Conservation (phyloP, 2,113 vertebrate genomes). For the Phasianus colchicus region DNA sequence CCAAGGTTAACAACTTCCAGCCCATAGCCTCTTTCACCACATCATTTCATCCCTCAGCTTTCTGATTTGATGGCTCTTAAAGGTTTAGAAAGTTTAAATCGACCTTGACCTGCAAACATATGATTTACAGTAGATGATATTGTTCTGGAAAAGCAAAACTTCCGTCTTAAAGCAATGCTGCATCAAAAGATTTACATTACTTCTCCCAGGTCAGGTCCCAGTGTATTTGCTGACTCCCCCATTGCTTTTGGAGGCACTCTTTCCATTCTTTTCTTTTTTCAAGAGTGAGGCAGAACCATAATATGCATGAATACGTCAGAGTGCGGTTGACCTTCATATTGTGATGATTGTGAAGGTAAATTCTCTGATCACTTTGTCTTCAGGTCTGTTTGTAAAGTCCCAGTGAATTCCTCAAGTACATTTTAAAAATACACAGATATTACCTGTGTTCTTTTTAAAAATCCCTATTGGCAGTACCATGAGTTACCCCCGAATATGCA, state of each 20-base stretch:
- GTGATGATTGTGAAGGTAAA: slow-evolving; percentile 2
- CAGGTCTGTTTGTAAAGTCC: slow-evolving; percentile 6
- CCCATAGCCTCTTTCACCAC: slow-evolving; percentile 40
- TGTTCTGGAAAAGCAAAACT: slow-evolving; percentile 55
- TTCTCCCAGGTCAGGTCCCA: slow-evolving; percentile 5
- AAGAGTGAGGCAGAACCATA: background rate
- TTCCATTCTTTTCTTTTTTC: background rate
- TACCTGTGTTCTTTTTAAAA: slow-evolving; percentile 36
- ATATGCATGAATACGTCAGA: background rate
- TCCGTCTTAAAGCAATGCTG: slow-evolving; percentile 36
- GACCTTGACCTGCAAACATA: slow-evolving; percentile 50
- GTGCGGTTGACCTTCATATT: background rate
- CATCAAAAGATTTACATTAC: slow-evolving; percentile 27
- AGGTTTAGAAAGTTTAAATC: slow-evolving; percentile 64
- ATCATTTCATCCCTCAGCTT: slow-evolving; percentile 26
- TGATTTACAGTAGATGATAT: slow-evolving; percentile 48
- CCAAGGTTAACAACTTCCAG: slow-evolving; percentile 44
- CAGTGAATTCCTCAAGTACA: background rate
- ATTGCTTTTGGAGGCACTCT: background rate
- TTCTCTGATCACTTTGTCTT: slow-evolving; percentile 33
- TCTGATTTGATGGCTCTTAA: slow-evolving; percentile 40
- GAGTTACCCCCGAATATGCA: background rate
- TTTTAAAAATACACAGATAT: slow-evolving; percentile 1
- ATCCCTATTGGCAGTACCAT: background rate
- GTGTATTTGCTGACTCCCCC: background rate